Evolutionary conservation across 2,113 vertebrate species (phyloP).

Genomic region (Phylloscopus whistleri): DNA sequence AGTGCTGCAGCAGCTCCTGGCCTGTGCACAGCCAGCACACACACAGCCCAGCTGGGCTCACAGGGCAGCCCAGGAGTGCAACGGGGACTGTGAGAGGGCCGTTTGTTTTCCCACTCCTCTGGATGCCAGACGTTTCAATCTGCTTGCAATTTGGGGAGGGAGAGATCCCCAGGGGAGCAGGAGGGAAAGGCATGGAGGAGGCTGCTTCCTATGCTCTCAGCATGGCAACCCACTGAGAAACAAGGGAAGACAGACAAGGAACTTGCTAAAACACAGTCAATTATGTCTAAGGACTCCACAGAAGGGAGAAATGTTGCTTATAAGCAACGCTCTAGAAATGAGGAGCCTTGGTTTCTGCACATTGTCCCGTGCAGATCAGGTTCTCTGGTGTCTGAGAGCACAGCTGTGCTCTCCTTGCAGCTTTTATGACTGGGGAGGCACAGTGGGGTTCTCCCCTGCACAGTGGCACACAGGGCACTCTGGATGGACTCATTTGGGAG

Average conservation of each 20-base stretch:
- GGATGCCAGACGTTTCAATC: not conserved
- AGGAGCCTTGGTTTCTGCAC: not conserved
- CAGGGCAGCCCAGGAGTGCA: not conserved
- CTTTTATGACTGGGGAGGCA: accelerated
- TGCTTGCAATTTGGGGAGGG: constrained; percentile 14
- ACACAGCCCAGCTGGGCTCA: not conserved
- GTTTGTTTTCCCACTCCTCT: constrained; percentile 33
- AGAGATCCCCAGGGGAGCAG: not conserved
- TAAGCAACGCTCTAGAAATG: not conserved
- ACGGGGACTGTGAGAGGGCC: not conserved
- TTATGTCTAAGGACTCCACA: not conserved
- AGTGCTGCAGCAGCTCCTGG: not conserved
- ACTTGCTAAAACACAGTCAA: not conserved
- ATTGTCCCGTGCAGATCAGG: accelerated
- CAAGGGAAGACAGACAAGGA: not conserved
- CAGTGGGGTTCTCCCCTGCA: not conserved
- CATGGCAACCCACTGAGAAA: not conserved
- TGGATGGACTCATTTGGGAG: not conserved
- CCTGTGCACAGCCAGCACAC: not conserved
- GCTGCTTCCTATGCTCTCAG: not conserved
- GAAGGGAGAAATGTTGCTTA: not conserved
- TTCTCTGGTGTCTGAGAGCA: not conserved
- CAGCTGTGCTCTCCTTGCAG: not conserved
- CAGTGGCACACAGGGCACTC: not conserved
- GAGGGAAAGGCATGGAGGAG: not conserved